These are phyloP conservation scores for Tipula unca DNA, from an alignment of 2,888 invertebrate genomes.

Conservation along the genomic window DNA sequence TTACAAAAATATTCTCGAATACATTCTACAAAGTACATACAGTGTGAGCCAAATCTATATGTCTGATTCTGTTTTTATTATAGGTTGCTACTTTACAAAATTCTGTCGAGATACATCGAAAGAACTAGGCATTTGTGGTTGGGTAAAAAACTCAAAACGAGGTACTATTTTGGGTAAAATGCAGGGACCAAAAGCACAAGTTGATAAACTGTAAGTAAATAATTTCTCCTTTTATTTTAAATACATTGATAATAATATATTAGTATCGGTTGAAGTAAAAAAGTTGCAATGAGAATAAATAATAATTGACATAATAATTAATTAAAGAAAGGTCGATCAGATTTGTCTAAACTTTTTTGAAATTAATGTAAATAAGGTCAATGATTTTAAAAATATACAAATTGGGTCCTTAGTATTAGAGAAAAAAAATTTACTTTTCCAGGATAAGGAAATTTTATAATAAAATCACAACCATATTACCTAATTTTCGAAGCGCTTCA, in stretches of 20 bases:
- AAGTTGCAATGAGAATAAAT: not conserved
- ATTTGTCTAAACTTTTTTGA: not conserved
- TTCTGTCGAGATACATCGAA: conserved; percentile 73
- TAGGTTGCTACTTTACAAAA: conserved; percentile 83
- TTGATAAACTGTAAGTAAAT: conserved; percentile 73
- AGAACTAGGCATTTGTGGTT: conserved; percentile 68
- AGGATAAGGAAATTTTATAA: not conserved
- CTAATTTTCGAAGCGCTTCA: not conserved
- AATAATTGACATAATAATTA: not conserved
- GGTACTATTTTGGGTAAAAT: conserved; percentile 86
- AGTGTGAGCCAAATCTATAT: not conserved
- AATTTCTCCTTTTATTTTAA: too few species aligned
- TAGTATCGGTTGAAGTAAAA: not conserved
- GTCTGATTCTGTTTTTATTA: conserved; percentile 20
- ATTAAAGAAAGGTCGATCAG: not conserved
- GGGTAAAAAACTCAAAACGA: conserved; percentile 84
- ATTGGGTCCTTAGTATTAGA: not conserved
- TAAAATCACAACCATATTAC: not conserved
- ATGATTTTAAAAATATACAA: not conserved
- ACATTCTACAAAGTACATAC: not conserved
- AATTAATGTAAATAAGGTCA: not conserved
- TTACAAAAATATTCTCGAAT: not conserved
- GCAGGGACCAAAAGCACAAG: conserved; percentile 67
- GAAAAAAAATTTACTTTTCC: not conserved
- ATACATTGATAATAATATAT: too few species aligned